Conservation (phyloP, 2,888 invertebrate species). For the Psococerastis gibbosa region DNA sequence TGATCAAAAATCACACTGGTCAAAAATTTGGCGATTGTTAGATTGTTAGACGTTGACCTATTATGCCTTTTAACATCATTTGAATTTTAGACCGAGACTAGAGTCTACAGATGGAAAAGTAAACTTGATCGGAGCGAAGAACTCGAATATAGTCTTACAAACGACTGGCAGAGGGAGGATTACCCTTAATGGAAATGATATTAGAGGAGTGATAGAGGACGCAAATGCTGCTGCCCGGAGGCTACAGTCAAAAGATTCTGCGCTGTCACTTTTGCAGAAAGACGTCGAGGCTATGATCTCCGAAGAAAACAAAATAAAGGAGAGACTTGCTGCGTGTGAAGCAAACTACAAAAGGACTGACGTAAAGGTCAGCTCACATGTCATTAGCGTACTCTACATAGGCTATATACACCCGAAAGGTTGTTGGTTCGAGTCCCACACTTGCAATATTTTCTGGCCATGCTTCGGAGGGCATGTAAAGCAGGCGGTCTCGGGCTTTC, state of each 20-base stretch:
- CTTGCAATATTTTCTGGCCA: too few relatives aligned
- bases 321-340: background rate
- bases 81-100: constrained; percentile 36
- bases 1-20: too few relatives aligned
- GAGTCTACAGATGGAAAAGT: constrained; percentile 59
- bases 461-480: too few relatives aligned
- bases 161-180: constrained; percentile 47
- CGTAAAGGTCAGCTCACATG: too few relatives aligned
- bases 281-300: background rate
- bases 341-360: background rate
- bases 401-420: too few relatives aligned
- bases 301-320: background rate
- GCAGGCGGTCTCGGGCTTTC: too few relatives aligned
- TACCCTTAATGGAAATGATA: constrained; percentile 48
- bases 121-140: constrained; percentile 51
- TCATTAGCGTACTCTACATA: too few relatives aligned
- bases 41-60: background rate
- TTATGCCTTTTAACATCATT: background rate
- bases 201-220: constrained; percentile 41
- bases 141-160: constrained; percentile 58
- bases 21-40: too few relatives aligned
- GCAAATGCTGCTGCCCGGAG: constrained; percentile 16
- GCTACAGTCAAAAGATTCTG: background rate
- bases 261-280: background rate
- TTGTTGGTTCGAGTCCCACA: too few relatives aligned